A percentile compares a stretch with the other conserved stretches of the same genome.
These are phyloP conservation scores for Pipistrellus pygmaeus DNA, from an alignment of 2,797 vertebrate genomes.

Conservation along the genomic window DNA sequence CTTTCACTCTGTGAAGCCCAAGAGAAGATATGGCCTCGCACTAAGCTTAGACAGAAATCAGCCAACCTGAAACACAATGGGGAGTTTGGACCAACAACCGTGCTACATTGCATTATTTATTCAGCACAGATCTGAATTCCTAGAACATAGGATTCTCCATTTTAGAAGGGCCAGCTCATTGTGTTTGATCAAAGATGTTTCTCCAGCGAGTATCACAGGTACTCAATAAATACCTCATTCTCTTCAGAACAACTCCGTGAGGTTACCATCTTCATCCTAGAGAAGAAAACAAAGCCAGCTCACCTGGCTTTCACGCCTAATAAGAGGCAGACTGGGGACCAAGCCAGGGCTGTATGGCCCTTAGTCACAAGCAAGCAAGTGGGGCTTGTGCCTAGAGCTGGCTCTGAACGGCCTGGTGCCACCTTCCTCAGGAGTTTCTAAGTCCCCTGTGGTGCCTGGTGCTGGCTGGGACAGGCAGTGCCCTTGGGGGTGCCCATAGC, in stretches of 20 bases:
- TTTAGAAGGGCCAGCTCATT: not conserved
- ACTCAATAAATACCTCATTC: not conserved
- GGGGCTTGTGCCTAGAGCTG: not conserved
- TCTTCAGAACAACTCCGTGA: not conserved
- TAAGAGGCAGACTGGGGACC: not conserved
- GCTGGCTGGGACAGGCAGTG: too few relatives aligned
- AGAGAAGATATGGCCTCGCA: too few relatives aligned
- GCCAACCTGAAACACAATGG: too few relatives aligned
- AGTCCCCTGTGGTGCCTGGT: not conserved
- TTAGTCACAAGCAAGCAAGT: not conserved
- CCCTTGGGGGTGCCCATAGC: not conserved
- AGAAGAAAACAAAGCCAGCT: not conserved
- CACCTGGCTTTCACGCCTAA: not conserved
- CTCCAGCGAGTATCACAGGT: not conserved
- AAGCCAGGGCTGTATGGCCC: fast-evolving
- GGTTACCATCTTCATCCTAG: not conserved
- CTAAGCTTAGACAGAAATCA: too few relatives aligned
- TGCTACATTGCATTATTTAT: too few relatives aligned
- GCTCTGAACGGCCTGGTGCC: not conserved
- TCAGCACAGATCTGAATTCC: too few relatives aligned
- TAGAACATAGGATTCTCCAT: too few relatives aligned
- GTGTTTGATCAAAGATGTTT: not conserved
- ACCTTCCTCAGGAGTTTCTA: not conserved
- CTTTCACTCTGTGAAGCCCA: too few relatives aligned
- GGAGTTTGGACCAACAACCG: too few relatives aligned